Conservation (phyloP, 2,888 invertebrate species). For the Caenorhabditis sp. region DNA sequence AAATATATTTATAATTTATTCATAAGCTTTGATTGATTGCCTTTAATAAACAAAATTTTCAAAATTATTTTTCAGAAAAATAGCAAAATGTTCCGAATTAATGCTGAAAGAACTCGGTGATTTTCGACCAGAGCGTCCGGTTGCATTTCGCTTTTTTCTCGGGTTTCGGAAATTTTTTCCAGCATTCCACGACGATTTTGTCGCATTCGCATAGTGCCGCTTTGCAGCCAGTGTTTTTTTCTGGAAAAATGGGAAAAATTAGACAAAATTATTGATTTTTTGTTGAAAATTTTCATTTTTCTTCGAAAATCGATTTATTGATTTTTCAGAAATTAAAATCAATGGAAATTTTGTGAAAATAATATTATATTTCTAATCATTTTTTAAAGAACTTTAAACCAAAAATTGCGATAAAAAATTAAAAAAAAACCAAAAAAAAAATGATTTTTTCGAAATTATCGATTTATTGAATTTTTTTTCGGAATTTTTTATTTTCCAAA, state of each 20-base stretch:
- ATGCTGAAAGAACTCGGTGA: slow-evolving; percentile 56
- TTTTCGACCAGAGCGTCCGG: slow-evolving; percentile 36
- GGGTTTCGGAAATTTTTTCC: slow-evolving; percentile 75
- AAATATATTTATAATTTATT: slow-evolving; percentile 4
- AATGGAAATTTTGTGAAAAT: too few species aligned
- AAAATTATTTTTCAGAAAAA: background rate
- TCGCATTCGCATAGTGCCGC: slow-evolving; percentile 78
- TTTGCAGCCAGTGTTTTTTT: slow-evolving; percentile 69
- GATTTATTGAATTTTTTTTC: too few species aligned
- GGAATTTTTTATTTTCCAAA: too few species aligned
- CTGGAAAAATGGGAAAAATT: slow-evolving; percentile 33
- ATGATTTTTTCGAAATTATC: too few species aligned
- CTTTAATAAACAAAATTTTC: background rate
- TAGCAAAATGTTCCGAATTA: background rate
- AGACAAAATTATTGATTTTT: too few species aligned
- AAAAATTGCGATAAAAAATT: too few species aligned
- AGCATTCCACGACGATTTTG: slow-evolving; percentile 76
- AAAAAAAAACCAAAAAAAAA: too few species aligned
- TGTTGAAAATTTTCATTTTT: too few species aligned
- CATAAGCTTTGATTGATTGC: slow-evolving; percentile 12
- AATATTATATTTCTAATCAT: too few species aligned
- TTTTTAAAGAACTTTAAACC: too few species aligned
- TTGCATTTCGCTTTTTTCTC: slow-evolving; percentile 69
- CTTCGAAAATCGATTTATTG: too few species aligned
- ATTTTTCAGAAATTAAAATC: too few species aligned